Conservation (phyloP, 64 coral and sea anemone species). For the Montipora capricornis region DNA sequence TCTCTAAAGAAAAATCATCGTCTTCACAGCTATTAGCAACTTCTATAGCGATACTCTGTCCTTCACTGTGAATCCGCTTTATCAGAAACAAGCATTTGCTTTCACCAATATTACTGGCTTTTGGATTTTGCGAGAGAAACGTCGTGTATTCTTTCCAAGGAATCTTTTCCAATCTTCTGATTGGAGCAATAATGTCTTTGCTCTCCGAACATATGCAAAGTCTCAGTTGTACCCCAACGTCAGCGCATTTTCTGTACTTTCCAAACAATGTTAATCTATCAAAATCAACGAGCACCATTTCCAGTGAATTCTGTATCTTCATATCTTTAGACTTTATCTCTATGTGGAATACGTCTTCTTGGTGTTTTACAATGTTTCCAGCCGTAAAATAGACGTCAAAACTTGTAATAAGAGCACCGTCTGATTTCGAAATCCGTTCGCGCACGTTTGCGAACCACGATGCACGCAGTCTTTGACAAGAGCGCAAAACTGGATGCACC, state of each 20-base stretch:
- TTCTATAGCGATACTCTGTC: constrained; percentile 23
- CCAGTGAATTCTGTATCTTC: constrained; percentile 39
- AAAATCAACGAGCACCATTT: constrained; percentile 70
- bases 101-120: constrained; percentile 11
- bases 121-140: background rate
- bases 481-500: background rate
- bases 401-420: constrained; percentile 67
- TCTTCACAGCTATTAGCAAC: constrained; percentile 4
- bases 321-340: constrained; percentile 54
- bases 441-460: constrained; percentile 76
- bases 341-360: constrained; percentile 79
- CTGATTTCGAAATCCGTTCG: constrained; percentile 47
- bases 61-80: constrained; percentile 14
- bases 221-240: constrained; percentile 61
- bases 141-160: constrained; percentile 30
- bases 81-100: constrained; percentile 28
- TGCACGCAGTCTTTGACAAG: constrained; percentile 61
- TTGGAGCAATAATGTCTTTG: background rate
- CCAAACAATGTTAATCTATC: constrained; percentile 81
- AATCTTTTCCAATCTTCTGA: background rate
- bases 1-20: background rate
- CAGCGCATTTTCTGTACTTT: constrained; percentile 71
- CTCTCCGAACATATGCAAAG: constrained; percentile 73
- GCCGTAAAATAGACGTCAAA: constrained; percentile 64
- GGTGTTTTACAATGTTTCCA: constrained; percentile 55